Evolutionary conservation across 2,888 invertebrate genomes (phyloP).

Genomic region (Drosophila birchii): DNA sequence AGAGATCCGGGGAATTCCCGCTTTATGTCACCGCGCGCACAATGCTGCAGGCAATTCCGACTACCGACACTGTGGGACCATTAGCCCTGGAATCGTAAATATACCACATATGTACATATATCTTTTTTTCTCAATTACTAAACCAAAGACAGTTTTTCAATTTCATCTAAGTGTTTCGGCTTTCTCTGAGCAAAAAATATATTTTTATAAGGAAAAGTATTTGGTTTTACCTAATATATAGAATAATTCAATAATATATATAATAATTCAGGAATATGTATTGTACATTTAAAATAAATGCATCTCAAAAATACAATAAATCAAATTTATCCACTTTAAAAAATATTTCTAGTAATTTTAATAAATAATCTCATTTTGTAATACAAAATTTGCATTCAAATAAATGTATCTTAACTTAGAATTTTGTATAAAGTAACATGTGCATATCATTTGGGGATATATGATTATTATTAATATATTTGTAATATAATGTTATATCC

Average conservation of each 20-base stretch:
- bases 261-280: no score
- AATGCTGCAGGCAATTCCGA: constrained; percentile 23
- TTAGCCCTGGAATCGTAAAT: neutral
- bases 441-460: no score
- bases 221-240: neutral
- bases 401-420: neutral
- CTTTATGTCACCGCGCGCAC: constrained; percentile 13
- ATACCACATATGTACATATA: neutral
- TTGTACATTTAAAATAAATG: neutral
- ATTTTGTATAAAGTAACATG: neutral
- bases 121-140: neutral
- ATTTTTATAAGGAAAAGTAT: neutral
- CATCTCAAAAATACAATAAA: neutral
- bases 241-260: neutral
- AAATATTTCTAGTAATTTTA: no score
- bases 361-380: no score
- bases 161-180: no score
- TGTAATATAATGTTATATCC: no score
- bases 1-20: constrained; percentile 40
- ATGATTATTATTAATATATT: no score
- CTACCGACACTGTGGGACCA: constrained; percentile 19
- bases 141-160: neutral
- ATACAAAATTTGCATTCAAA: neutral
- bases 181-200: neutral
- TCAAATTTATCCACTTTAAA: neutral